Percentiles rank a stretch among this genome's conserved stretches.
phyloP scores from a whole-genome alignment of 1,140 invertebrate species.

The Zophobas morio region DNA sequence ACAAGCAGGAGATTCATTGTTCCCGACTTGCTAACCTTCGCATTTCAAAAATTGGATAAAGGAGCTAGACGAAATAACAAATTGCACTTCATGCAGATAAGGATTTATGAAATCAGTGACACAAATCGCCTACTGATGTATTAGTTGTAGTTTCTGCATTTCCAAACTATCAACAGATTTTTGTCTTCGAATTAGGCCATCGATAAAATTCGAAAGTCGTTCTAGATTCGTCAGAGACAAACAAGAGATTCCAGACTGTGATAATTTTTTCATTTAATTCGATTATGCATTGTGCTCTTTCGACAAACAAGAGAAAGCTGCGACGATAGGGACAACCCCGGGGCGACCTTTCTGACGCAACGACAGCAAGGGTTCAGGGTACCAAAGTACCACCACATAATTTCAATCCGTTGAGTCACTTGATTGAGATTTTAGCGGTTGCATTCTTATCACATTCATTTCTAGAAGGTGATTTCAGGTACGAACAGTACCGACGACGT shows the following conservation, averaged over 20 bases:
- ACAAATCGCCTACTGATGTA: not conserved
- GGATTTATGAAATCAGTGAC: not conserved
- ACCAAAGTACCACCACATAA: not conserved
- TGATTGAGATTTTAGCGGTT: no score
- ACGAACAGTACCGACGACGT: no score
- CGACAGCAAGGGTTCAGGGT: not conserved
- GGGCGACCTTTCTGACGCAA: not conserved
- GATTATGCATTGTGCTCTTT: conserved; percentile 11
- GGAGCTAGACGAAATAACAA: not conserved
- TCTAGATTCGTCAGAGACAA: not conserved
- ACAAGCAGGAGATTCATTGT: not conserved
- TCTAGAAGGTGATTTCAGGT: no score
- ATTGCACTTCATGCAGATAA: not conserved
- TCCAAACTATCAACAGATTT: not conserved
- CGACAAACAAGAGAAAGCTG: conserved; percentile 5
- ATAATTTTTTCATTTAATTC: conserved; percentile 12
- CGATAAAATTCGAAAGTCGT: conserved; percentile 5
- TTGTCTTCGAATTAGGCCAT: not conserved
- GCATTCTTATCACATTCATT: no score
- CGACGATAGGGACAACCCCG: not conserved
- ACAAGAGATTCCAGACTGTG: not conserved
- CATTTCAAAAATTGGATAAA: not conserved
- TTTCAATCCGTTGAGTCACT: not conserved
- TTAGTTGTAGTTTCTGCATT: not conserved
- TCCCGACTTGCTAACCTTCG: not conserved